phyloP scores from a whole-genome alignment of 2,888 invertebrate genomes.

The Apotomis turbidana region DNA sequence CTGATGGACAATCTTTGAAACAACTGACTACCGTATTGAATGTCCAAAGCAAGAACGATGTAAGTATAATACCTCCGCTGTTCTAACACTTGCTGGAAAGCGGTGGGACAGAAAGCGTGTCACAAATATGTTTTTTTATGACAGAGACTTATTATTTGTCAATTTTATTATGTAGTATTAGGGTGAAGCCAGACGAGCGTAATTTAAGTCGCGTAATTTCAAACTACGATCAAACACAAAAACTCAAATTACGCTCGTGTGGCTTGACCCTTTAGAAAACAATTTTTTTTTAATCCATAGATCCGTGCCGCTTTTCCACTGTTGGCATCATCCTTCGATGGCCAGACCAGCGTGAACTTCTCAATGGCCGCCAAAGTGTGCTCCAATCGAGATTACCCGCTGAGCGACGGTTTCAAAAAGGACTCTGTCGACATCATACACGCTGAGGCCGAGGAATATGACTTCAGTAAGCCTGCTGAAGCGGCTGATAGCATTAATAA shows the following conservation, averaged over 20 bases:
- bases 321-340: constrained; percentile 43
- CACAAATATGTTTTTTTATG: too few species aligned
- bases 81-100: too few species aligned
- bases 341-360: constrained; percentile 48
- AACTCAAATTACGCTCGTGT: too few species aligned
- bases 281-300: constrained; percentile 46
- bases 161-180: too few species aligned
- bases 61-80: constrained; percentile 35
- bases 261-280: too few species aligned
- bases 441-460: constrained; percentile 49
- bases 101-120: neutral
- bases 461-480: constrained; percentile 48
- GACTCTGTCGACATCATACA: constrained; percentile 46
- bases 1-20: constrained; percentile 44
- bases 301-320: constrained; percentile 46
- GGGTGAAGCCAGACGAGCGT: too few species aligned
- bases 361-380: constrained; percentile 49
- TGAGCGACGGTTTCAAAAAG: constrained; percentile 45
- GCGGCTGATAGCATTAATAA: constrained; percentile 56
- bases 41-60: constrained; percentile 51
- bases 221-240: too few species aligned
- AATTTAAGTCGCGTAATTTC: too few species aligned
- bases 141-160: too few species aligned
- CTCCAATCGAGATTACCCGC: constrained; percentile 42
- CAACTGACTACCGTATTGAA: constrained; percentile 49